Conservation (phyloP, 2,113 vertebrate species). For the Glaucidium brasilianum region DNA sequence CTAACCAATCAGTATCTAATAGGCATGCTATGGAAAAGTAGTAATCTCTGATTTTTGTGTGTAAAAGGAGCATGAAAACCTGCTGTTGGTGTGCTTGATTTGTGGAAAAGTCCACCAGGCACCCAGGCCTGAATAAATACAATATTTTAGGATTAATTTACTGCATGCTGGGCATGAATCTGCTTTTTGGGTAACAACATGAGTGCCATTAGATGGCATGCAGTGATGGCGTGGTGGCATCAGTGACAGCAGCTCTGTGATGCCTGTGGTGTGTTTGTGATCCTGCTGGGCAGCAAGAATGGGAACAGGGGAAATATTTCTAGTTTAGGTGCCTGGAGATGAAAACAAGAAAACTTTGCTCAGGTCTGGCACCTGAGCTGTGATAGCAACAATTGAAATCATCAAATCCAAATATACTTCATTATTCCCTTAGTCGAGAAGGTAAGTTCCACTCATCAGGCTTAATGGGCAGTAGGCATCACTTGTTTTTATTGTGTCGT, state of each 20-base stretch:
- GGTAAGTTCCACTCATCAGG: neutral
- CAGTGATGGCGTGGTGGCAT: neutral
- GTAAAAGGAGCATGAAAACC: too few species aligned
- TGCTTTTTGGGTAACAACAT: too few species aligned
- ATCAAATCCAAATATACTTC: neutral
- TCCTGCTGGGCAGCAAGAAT: neutral
- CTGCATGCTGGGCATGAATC: too few species aligned
- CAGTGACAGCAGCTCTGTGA: neutral
- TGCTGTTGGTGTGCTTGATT: too few species aligned
- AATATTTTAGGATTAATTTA: too few species aligned
- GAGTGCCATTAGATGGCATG: too few species aligned
- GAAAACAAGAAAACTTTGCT: neutral
- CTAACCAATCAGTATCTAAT: too few species aligned
- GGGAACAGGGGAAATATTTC: neutral
- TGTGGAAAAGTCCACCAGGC: too few species aligned
- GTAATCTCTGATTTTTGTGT: too few species aligned
- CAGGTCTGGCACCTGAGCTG: neutral
- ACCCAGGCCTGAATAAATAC: too few species aligned
- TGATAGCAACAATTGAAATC: neutral
- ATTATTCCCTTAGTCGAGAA: neutral
- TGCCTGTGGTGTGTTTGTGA: neutral
- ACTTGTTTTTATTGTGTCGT: neutral
- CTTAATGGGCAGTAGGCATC: neutral
- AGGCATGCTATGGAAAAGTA: too few species aligned
- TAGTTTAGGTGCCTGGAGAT: neutral